phyloP scores from a whole-genome alignment of 2,888 invertebrate species.

The Altica lythri region DNA sequence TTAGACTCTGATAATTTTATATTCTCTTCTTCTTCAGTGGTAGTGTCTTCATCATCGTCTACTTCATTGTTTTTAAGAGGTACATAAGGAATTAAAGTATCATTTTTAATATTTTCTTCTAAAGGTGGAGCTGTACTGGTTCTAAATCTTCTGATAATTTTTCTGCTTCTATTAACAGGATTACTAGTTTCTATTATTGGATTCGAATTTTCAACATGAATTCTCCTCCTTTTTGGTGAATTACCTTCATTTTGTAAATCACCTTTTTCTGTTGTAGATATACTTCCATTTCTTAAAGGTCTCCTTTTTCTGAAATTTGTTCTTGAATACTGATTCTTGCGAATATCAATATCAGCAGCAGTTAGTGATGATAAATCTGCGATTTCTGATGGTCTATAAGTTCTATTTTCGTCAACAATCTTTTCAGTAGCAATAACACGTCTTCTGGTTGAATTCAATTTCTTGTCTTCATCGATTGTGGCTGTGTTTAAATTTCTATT shows the following conservation, averaged over 20 bases:
- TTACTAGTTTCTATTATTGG: not conserved
- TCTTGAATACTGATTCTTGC: slow-evolving; percentile 35
- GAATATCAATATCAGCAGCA: slow-evolving; percentile 56
- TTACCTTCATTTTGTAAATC: not conserved
- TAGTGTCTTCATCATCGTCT: slow-evolving; percentile 39
- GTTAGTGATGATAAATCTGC: slow-evolving; percentile 63
- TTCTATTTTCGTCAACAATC: slow-evolving; percentile 44
- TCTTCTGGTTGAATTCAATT: slow-evolving; percentile 14
- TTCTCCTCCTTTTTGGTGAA: slow-evolving; percentile 25
- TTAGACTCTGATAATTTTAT: slow-evolving; percentile 57
- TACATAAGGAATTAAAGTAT: slow-evolving; percentile 1
- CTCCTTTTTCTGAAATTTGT: slow-evolving; percentile 34
- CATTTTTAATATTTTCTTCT: slow-evolving; percentile 14
- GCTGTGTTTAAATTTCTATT: slow-evolving; percentile 10
- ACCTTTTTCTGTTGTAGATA: slow-evolving; percentile 35
- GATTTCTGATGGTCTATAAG: slow-evolving; percentile 52
- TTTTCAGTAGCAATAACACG: slow-evolving; percentile 37
- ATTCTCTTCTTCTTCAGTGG: slow-evolving; percentile 53
- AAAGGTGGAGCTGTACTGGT: slow-evolving; percentile 29
- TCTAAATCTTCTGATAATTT: slow-evolving; percentile 44
- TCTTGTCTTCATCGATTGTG: slow-evolving; percentile 1
- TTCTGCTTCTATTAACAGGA: slow-evolving; percentile 34
- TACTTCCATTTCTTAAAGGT: slow-evolving; percentile 37
- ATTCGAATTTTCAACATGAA: slow-evolving; percentile 8
- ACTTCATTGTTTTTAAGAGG: slow-evolving; percentile 20